A percentile compares a stretch with the other conserved stretches of the same genome.
Evolutionary conservation across 2,113 vertebrate species (phyloP).

Genomic region (Corynorhinus townsendii): DNA sequence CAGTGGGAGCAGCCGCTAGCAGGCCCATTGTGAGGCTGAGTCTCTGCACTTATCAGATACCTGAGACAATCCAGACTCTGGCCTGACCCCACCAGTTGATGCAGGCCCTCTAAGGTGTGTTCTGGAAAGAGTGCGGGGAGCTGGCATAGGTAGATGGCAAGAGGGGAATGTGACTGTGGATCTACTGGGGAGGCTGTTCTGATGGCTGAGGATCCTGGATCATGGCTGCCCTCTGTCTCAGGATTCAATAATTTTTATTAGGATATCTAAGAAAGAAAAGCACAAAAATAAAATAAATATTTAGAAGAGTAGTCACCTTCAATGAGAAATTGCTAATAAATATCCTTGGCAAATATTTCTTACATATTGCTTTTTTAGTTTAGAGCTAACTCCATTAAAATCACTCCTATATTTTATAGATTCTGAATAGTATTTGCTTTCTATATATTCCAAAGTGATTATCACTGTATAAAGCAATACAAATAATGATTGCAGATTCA

Average conservation of each 20-base stretch:
- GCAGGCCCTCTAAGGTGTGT: too few species aligned
- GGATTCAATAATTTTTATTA: neutral
- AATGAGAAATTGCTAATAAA: neutral
- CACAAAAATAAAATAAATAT: neutral
- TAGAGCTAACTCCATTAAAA: neutral
- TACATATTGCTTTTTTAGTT: neutral
- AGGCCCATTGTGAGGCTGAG: too few species aligned
- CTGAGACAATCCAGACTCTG: too few species aligned
- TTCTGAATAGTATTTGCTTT: neutral
- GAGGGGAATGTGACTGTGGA: too few species aligned
- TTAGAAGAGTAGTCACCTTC: neutral
- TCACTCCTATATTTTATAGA: neutral
- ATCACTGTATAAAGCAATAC: neutral
- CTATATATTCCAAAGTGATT: neutral
- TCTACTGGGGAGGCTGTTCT: too few species aligned
- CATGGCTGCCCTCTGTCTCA: neutral
- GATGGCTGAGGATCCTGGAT: too few species aligned
- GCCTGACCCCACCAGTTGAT: too few species aligned
- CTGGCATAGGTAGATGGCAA: too few species aligned
- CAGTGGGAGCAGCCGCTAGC: too few species aligned
- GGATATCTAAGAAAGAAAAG: neutral
- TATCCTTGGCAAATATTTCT: neutral
- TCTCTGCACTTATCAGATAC: too few species aligned
- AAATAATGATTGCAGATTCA: conserved; percentile 14
- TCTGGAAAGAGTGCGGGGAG: too few species aligned